Evolutionary conservation across 2,113 vertebrate genomes (phyloP).

Genomic region (Periophthalmus modestus): DNA sequence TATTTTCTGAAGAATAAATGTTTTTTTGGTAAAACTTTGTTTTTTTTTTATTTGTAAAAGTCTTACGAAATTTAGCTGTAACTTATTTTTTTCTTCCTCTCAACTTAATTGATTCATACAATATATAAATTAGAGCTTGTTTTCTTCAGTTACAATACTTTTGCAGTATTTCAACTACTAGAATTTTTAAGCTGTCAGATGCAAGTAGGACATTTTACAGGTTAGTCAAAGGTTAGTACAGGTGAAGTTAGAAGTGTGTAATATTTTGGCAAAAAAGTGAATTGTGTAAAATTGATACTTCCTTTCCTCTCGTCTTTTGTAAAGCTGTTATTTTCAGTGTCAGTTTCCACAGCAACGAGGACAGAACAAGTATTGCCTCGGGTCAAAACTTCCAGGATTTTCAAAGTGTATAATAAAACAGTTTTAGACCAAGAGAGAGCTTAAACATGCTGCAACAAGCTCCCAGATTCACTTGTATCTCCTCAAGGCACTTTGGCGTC

Average conservation of each 20-base stretch:
- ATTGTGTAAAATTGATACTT: neutral
- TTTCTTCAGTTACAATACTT: too few species aligned
- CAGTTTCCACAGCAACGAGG: conserved; percentile 9
- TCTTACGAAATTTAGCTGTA: too few species aligned
- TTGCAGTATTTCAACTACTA: too few species aligned
- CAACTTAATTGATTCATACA: neutral
- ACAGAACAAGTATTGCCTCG: conserved; percentile 5
- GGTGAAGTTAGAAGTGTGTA: neutral
- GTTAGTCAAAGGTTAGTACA: neutral
- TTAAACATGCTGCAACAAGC: conserved; percentile 4
- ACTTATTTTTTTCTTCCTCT: too few species aligned
- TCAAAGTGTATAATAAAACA: conserved; percentile 9
- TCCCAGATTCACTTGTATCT: neutral
- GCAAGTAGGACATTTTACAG: neutral
- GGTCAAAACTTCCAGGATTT: conserved; percentile 3
- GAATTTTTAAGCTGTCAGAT: neutral
- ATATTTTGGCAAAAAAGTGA: neutral
- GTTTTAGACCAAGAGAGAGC: neutral
- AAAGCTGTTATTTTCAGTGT: neutral
- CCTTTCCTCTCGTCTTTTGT: neutral
- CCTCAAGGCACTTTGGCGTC: conserved; percentile 2
- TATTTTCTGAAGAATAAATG: too few species aligned
- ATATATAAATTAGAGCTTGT: too few species aligned
- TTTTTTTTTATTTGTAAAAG: too few species aligned
- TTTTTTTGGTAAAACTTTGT: too few species aligned